Evolutionary conservation across 2,888 invertebrate genomes (phyloP).

Genomic region (Eristalis intricaria): DNA sequence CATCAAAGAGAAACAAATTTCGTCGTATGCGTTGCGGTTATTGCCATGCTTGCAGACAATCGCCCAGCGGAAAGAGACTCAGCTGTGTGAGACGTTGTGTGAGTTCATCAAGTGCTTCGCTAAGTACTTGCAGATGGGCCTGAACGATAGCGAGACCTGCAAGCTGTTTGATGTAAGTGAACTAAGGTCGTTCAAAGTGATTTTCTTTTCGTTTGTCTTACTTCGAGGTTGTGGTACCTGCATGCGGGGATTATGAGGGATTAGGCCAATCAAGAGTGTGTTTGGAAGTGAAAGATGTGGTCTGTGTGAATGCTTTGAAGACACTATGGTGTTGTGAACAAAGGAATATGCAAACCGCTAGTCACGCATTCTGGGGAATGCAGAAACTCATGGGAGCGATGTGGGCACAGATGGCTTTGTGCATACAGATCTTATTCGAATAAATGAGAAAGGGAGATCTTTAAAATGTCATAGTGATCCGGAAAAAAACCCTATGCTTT

Average conservation of each 20-base stretch:
- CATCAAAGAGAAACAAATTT: constrained; percentile 89
- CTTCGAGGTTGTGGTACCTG: background rate
- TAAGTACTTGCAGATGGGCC: constrained; percentile 78
- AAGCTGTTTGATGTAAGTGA: constrained; percentile 79
- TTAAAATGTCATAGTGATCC: too few relatives aligned
- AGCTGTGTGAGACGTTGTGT: constrained; percentile 79
- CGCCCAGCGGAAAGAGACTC: constrained; percentile 85
- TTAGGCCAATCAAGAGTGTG: background rate
- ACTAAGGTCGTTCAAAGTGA: background rate
- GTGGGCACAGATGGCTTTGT: too few relatives aligned
- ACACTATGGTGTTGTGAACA: background rate
- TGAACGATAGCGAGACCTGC: constrained; percentile 80
- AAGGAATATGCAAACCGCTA: too few relatives aligned
- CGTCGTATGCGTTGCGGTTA: constrained; percentile 89
- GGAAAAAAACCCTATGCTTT: too few relatives aligned
- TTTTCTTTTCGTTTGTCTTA: background rate
- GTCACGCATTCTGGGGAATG: too few relatives aligned
- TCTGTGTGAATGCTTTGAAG: background rate
- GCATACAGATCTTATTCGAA: too few relatives aligned
- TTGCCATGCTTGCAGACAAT: constrained; percentile 89
- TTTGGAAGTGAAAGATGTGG: background rate
- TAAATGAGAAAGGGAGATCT: too few relatives aligned
- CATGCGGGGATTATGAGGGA: background rate
- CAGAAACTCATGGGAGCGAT: too few relatives aligned
- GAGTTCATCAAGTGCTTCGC: constrained; percentile 80